Conservation (phyloP, 2,888 invertebrate genomes). For the Octonoba sinensis region DNA sequence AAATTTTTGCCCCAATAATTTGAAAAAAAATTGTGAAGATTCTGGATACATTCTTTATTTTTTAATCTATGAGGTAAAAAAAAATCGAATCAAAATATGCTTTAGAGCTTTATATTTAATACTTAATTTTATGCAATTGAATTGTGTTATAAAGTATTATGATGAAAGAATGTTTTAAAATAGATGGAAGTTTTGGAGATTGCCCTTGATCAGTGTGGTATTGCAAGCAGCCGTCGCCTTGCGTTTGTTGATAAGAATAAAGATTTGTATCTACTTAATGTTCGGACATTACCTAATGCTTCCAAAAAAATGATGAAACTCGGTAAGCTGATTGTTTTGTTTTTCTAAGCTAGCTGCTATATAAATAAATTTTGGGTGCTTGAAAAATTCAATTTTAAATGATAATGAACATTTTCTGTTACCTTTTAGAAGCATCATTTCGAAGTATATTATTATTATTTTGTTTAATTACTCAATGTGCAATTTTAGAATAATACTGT, state of each 20-base stretch:
- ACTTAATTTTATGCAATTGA: no score
- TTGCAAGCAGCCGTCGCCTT: conserved; percentile 82
- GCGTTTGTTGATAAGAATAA: conserved; percentile 90
- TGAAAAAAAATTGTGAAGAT: no score
- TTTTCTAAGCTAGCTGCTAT: no score
- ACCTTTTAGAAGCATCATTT: not conserved
- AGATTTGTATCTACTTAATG: conserved; percentile 82
- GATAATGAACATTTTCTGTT: not conserved
- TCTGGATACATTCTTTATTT: no score
- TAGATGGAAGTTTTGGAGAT: conserved; percentile 83
- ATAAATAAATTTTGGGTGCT: no score
- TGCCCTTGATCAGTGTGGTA: conserved; percentile 87
- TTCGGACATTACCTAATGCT: conserved; percentile 78
- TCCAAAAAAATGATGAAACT: conserved; percentile 80
- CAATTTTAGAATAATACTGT: not conserved
- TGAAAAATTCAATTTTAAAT: not conserved
- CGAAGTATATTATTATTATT: not conserved
- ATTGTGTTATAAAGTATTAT: not conserved
- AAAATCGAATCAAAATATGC: no score
- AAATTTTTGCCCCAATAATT: no score
- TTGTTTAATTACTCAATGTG: not conserved
- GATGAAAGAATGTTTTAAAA: conserved; percentile 44
- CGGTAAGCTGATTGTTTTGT: conserved; percentile 73
- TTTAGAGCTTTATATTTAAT: no score
- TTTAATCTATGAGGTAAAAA: no score